Conservation (phyloP, 2,113 vertebrate species). For the Cairina moschata region DNA sequence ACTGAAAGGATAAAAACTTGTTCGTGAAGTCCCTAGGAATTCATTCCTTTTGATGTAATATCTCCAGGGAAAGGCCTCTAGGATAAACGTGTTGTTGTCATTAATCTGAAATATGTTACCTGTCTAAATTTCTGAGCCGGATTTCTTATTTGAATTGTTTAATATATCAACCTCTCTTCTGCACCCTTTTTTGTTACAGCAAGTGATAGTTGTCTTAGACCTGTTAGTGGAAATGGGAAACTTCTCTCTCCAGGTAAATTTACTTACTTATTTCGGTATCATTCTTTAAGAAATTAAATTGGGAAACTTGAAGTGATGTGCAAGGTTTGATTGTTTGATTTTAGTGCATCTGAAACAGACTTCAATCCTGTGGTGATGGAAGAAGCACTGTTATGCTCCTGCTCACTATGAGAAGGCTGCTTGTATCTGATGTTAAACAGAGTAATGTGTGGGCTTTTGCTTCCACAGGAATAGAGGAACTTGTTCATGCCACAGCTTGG, state of each 20-base stretch:
- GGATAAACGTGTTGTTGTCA: neutral
- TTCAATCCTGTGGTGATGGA: neutral
- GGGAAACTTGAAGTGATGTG: neutral
- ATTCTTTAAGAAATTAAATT: neutral
- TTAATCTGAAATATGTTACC: neutral
- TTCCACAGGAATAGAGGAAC: neutral
- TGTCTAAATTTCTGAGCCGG: neutral
- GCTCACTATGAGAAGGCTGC: neutral
- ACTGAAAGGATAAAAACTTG: neutral
- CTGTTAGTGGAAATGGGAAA: conserved; percentile 84
- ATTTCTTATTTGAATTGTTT: neutral
- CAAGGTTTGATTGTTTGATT: neutral
- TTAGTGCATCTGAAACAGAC: neutral
- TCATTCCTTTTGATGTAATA: neutral
- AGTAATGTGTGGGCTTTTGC: neutral
- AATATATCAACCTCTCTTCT: neutral
- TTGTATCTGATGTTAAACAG: neutral
- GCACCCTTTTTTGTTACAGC: conserved; percentile 71
- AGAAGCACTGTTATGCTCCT: neutral
- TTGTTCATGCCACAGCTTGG: neutral
- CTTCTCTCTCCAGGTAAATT: conserved; percentile 90
- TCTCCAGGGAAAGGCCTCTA: neutral
- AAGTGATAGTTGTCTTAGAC: conserved; percentile 86
- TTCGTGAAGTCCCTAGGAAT: neutral
- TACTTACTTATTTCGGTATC: neutral